Evolutionary conservation across 1,140 invertebrate species (phyloP), one percentile per base, ranked within the genome.

Genomic region (Drosophila triauraria): DNA sequence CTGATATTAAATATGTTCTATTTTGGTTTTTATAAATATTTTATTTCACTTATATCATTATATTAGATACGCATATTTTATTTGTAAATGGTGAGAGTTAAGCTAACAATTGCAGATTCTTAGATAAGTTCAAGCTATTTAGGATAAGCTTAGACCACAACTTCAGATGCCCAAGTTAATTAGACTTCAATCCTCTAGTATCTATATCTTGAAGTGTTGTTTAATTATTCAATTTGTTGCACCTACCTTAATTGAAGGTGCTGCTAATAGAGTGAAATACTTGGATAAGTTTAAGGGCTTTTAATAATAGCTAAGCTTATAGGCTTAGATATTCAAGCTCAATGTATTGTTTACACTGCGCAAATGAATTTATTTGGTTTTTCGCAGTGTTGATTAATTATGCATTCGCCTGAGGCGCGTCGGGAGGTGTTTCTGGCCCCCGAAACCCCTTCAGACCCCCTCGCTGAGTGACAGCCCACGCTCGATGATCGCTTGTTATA

Each of bases 351-450:
- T 69, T 70, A 47, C 17, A 57, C 32, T 65, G 65, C 53, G 30
- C 38, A 57, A 27, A 60, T 56, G 20, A 69, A 60, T 50, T 25
- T 58, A 53, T 42, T 74, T 40, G 27, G 25, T 56, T 51, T 65
- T 42, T 32, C 48, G 72, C 57, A 84, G 30, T 65, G 69, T 57
- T 63, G 46, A 74, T 80, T 80, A 75, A 78, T 87, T 88, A 88
- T 88, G 62, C 77, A 83, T 51, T 62, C 56, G 51, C 54, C 60
- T 32, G 30, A 48, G 68, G 68, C 79, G 60, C 68, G 42, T 64
- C 58, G 48, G 74, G 60, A 63, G 58, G 27, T 61, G 53, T 50
- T 20, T 47, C 13, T 35, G 35, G 35, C 64, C 20, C 69, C 50
- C 9, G 20, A 10, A 32, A 54, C 27, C 38, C 43, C 32, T 15